Base-by-base conservation (phyloP, 2,888 invertebrate species). In the Idaea aversata region DNA sequence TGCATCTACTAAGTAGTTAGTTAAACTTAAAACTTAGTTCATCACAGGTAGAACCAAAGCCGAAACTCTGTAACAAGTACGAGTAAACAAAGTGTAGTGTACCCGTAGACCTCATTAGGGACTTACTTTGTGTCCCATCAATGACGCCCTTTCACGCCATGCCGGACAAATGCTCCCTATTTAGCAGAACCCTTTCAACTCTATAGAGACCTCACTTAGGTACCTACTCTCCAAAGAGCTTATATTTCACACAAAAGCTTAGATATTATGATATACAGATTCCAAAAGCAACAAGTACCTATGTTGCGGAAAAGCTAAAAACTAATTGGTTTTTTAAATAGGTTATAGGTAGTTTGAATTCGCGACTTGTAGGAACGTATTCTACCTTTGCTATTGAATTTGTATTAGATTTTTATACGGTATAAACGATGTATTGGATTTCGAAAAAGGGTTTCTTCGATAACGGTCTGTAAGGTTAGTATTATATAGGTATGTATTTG, bases 111-210 rank as follows among this genome's bases (percentile, higher is more conserved):
- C 73, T 75, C 80, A 74, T 80, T 79, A 80, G 76, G 76, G 74
- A 68, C 71, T 74, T 74, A 72, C 68, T 80, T 74, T 76, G 76
- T 76, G 75, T 75, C 68, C 74, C 72, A 73, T 70, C 72, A 67
- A 71, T 70, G 68, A 70, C 64, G 70, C 71, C 76, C 79, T 77
- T 80, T 80, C 75, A 77, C 75, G 70, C 71, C 71, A 70, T 65
- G 67, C 74, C 74, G 76, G 75, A 79, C 75, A 80, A 81, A 82
- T 77, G 77, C 64, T 72, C 62, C 73, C 77, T 77, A 82, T 82
- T 80, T 79, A 80, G 77, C 66, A 66, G 65, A 65, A 72, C 75
- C 77, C 76, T 76, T 79, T 77, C 76, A 75, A 75, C 66, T 73
- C 72, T 66, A 66, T 68, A 67, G 73, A 72, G 72, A 72, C 73